phyloP scores from a whole-genome alignment of 2,113 vertebrate species.

The Paedocypris sp. region DNA sequence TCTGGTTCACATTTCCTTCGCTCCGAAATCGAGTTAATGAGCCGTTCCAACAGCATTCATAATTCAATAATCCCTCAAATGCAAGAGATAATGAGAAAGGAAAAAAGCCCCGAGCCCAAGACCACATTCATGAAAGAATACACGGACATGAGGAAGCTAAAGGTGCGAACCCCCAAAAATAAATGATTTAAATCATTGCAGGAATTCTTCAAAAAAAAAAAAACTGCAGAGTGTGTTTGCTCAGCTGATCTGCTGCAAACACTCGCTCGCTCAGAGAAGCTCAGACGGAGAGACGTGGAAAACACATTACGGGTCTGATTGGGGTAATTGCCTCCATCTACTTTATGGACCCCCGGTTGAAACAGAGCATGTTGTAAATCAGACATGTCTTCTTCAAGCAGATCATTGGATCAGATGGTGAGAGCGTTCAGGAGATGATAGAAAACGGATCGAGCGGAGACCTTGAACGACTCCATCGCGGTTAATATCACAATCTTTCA shows the following conservation, averaged over 20 bases:
- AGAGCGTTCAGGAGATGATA: neutral
- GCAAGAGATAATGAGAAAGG: neutral
- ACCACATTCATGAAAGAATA: neutral
- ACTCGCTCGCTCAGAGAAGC: no score
- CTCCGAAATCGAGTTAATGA: neutral
- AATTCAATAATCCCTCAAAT: neutral
- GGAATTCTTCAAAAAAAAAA: no score
- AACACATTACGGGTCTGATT: neutral
- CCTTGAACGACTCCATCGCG: neutral
- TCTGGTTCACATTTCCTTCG: constrained; percentile 1
- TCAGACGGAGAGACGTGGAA: no score
- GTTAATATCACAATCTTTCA: no score
- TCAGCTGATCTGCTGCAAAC: no score
- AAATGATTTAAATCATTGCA: no score
- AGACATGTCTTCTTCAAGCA: neutral
- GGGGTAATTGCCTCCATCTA: neutral
- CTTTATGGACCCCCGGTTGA: neutral
- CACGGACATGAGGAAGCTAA: neutral
- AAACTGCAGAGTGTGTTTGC: no score
- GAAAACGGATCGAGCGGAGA: neutral
- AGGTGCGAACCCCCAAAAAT: neutral
- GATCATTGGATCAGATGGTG: neutral
- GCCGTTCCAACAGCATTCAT: neutral
- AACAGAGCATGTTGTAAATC: neutral
- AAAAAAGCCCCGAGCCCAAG: neutral